Percentiles rank a stretch among this genome's conserved stretches.
phyloP scores from a whole-genome alignment of 2,797 vertebrate species.

The Chaetophractus vellerosus region DNA sequence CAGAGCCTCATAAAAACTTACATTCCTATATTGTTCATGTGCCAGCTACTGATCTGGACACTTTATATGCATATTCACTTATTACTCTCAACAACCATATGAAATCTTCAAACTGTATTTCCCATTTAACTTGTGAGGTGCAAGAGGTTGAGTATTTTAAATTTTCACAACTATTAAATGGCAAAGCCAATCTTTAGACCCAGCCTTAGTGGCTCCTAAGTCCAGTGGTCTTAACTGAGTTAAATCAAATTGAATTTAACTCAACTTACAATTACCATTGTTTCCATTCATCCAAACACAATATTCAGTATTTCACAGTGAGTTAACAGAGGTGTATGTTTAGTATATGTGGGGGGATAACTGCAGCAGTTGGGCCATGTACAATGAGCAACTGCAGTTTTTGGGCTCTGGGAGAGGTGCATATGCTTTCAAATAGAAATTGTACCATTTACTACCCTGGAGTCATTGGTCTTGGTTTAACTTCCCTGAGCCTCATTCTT shows the following conservation, averaged over 20 bases:
- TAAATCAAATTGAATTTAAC: neutral
- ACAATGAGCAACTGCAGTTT: neutral
- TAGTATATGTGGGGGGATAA: neutral
- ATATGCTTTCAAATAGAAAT: neutral
- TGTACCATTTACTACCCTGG: too few relatives aligned
- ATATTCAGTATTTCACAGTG: neutral
- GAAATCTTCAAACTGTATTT: neutral
- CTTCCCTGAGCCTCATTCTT: too few relatives aligned
- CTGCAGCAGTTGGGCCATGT: accelerated
- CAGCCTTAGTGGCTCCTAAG: neutral
- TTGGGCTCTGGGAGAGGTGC: neutral
- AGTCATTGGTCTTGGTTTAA: neutral
- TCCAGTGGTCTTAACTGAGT: neutral
- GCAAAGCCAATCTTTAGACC: neutral
- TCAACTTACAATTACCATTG: neutral
- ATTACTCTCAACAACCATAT: neutral
- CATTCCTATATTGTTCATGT: neutral
- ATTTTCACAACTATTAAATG: neutral
- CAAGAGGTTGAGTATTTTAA: neutral
- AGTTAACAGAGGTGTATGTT: neutral
- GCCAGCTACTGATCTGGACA: neutral
- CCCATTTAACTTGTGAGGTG: neutral
- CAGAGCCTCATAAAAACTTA: neutral
- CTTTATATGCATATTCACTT: neutral
- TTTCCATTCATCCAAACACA: neutral